Percentiles rank a stretch among this genome's conserved stretches.
Evolutionary conservation across 2,113 vertebrate species (phyloP).

Genomic region (Scolopax mira): DNA sequence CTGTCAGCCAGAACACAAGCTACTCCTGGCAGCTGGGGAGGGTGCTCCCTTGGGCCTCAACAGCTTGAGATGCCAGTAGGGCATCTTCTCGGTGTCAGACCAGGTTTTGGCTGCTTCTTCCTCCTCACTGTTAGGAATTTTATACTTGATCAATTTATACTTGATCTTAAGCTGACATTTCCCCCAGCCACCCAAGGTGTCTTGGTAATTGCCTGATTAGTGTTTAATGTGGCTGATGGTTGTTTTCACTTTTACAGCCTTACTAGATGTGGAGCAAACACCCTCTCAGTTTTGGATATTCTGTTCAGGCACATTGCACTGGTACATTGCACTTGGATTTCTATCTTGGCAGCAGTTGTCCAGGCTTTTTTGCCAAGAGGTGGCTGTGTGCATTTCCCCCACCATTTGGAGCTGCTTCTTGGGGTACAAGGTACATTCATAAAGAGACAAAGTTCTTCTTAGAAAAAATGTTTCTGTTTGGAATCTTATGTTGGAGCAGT

Average conservation of each 20-base stretch:
- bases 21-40: too few relatives aligned
- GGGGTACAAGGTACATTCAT: background rate
- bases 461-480: background rate
- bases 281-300: background rate
- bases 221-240: background rate
- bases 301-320: background rate
- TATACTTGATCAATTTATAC: background rate
- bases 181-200: background rate
- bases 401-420: background rate
- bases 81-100: background rate
- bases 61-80: background rate
- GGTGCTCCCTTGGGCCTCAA: background rate
- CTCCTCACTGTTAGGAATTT: background rate
- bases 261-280: background rate
- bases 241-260: background rate
- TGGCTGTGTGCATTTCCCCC: background rate
- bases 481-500: background rate
- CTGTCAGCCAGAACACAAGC: background rate
- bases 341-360: background rate
- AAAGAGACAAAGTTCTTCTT: background rate
- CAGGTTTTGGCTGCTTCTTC: background rate
- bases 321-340: accelerated
- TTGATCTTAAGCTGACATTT: background rate
- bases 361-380: background rate
- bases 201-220: background rate